Base-by-base conservation (phyloP, 1,140 invertebrate genomes). In the Aphelenchoides besseyi region DNA sequence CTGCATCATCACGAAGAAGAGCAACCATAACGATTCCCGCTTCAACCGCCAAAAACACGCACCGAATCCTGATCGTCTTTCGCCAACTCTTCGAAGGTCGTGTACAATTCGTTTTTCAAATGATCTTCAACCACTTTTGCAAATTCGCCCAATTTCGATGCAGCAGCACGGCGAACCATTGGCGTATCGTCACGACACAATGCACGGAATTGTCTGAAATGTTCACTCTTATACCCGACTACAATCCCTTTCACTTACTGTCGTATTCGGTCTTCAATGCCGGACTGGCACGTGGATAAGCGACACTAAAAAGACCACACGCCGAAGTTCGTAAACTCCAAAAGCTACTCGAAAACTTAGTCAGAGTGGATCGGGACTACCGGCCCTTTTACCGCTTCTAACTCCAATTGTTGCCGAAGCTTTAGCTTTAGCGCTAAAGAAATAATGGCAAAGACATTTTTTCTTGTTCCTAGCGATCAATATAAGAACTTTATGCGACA, bases 141-240 rank as follows among this genome's bases (percentile, higher is more conserved):
- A 85, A 99, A 95, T 87, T 98, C 96, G 18, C 96, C 95, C 55
- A 99, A 88, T 87, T 98, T 98, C 63, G 91, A 91, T n/a, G 96
- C 95, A 12, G 95, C 96, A 29, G 96, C 95, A 52, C 96, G 89
- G 32, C 95, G 90, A 5, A 93, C 96, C 95, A 99, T 99, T 0
- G 97, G 97, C 0, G 96, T 98, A 85, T 98, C 96, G 88, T 99
- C 97, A 85, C 95, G 93, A 87, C 95, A 98, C 28, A 99, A 88
- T 77, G 91, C 91, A 68, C 93, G 90, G 88, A 98, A 99, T 84
- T 94, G 91, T 85, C 90, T 91, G 35, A 92, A 88, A 66, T 92
- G 91, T 29, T 59, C 5, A n/a, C n/a, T n/a, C n/a, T n/a, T n/a
- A n/a, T n/a, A n/a, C n/a, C n/a, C n/a, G n/a, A n/a, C n/a, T n/a